Percentiles rank a stretch among this genome's conserved stretches.
These are phyloP conservation scores for Procambarus clarkii DNA, from an alignment of 1,140 invertebrate genomes.

Conservation along the genomic window DNA sequence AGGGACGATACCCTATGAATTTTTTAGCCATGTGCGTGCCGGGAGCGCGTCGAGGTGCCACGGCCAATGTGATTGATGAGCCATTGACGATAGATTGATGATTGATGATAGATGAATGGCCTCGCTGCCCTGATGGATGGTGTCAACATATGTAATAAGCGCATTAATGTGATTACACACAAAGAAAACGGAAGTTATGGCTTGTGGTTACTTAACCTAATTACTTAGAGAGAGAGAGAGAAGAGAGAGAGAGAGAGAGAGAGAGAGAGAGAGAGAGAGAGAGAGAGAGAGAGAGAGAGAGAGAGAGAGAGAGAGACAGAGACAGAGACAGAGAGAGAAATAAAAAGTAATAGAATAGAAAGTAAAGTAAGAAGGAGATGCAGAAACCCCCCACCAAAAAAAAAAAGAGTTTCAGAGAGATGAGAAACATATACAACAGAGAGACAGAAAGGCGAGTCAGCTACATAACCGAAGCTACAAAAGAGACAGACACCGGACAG, in stretches of 20 bases:
- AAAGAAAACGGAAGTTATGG: not conserved
- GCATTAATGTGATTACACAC: constrained; percentile 47
- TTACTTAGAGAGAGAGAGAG: not conserved
- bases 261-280: not conserved
- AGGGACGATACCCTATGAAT: not conserved
- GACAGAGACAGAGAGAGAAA: not conserved
- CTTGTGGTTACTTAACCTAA: not conserved
- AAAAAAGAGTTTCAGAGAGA: too few species aligned
- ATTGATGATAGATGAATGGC: constrained; percentile 55
- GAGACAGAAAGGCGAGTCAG: too few species aligned
- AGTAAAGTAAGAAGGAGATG: not conserved
- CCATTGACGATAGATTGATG: constrained; percentile 52
- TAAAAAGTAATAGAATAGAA: not conserved
- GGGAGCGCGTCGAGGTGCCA: not conserved
- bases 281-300: not conserved
- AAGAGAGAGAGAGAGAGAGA: too few species aligned
- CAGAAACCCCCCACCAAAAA: too few species aligned
- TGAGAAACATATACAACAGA: too few species aligned
- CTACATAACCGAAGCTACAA: too few species aligned
- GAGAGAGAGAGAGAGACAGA: not conserved
- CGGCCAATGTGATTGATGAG: constrained; percentile 47
- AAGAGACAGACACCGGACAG: too few species aligned
- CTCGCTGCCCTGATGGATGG: constrained; percentile 44
- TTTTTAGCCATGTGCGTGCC: not conserved
- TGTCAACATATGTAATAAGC: constrained; percentile 56